Base-by-base conservation (phyloP, 2,113 vertebrate genomes). In the Telmatochromis brachygnathus region DNA sequence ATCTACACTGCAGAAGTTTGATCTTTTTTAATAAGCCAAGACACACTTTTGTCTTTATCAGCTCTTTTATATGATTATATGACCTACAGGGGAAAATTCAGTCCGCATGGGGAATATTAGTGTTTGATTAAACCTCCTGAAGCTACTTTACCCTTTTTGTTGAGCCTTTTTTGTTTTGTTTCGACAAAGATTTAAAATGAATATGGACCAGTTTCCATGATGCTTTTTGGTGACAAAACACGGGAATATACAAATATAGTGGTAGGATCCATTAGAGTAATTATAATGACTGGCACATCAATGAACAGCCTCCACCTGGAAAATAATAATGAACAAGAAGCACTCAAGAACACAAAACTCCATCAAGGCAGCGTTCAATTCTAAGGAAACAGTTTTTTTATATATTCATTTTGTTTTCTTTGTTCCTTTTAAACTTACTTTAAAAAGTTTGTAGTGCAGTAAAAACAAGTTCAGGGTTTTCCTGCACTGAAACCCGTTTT, bases 211-310 rank as follows among this genome's bases (percentile, higher is more conserved):
- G 2, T 19, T 47, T 75, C 39, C 70, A 28, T 26, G 70, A 30
- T 47, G 7, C 45, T 28, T 77, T 49, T 49, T 77, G 70, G 14
- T 4, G 42, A 77, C 6, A 19, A 75, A 49, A 75, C 21, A 75
- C 2, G 0, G 23, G 68, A 75, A 75, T 49, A 75, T 49, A 26
- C 9, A 28, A 45, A 45, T 73, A 75, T 1, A 47, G 23, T 28
- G 39, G 9, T 28, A 0, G 39, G 9, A 17, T 28, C 39, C 39
- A 28, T 75, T 75, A 47, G 68, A 75, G 15, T 45, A 26, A 26
- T 73, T 45, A 73, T 0, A 0, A 3, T 73, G 13, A 10, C 4
- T 45, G 13, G 0, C 37, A 15, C 21, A 45, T 70, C 21, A 70
- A 15, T 23, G 37, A 42, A 23, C 7, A 15, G 2, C 35, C n/a